These are phyloP conservation scores for Psittacara wagleri DNA, from an alignment of 2,113 vertebrate genomes.

Conservation along the genomic window DNA sequence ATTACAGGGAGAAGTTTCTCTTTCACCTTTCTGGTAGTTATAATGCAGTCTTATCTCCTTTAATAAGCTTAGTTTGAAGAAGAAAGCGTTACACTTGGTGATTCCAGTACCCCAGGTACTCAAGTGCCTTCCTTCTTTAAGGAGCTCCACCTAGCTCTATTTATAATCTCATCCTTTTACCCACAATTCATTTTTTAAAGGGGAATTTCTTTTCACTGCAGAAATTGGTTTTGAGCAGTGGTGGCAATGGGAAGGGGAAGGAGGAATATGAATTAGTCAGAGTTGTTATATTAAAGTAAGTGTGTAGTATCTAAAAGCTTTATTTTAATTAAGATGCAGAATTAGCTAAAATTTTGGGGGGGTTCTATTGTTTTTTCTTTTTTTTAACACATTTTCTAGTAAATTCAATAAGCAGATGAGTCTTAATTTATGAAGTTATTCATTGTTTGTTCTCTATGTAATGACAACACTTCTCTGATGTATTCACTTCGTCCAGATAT, in stretches of 20 bases:
- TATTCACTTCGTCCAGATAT: not conserved
- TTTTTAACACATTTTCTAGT: not conserved
- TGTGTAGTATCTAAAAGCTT: not conserved
- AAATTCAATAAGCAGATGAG: not conserved
- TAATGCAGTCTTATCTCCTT: not conserved
- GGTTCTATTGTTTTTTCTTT: not conserved
- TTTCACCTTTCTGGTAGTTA: not conserved
- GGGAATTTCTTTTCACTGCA: conserved; percentile 14
- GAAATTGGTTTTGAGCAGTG: not conserved
- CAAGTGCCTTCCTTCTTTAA: not conserved
- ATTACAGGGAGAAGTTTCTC: not conserved
- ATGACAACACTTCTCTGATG: not conserved
- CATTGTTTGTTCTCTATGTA: not conserved
- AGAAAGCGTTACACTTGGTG: not conserved
- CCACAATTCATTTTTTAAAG: conserved; percentile 49
- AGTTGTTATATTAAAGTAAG: conserved; percentile 27
- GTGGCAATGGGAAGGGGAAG: not conserved
- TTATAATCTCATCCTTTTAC: conserved; percentile 41
- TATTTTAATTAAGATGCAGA: not conserved
- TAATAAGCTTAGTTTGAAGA: conserved; percentile 4
- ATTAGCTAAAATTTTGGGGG: not conserved
- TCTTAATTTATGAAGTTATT: not conserved
- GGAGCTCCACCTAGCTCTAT: conserved; percentile 45
- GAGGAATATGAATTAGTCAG: not conserved
- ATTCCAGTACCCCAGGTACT: not conserved